A percentile compares a stretch with the other conserved stretches of the same genome.
phyloP scores from a whole-genome alignment of 2,797 vertebrate species.

The Ciconia nigra region DNA sequence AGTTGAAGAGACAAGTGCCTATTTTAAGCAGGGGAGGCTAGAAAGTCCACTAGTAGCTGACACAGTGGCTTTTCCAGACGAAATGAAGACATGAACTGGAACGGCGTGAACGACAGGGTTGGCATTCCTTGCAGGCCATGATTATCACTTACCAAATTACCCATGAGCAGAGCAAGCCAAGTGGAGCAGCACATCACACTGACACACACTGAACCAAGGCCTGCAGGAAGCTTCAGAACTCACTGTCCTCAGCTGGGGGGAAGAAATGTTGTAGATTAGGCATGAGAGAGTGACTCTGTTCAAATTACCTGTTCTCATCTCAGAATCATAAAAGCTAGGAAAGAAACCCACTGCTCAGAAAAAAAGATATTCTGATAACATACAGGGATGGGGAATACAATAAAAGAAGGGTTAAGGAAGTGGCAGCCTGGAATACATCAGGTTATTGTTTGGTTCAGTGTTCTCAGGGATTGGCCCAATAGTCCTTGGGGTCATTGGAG shows the following conservation, averaged over 20 bases:
- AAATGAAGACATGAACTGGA: conserved; percentile 8
- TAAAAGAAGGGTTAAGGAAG: neutral
- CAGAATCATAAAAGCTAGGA: neutral
- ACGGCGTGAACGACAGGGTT: neutral
- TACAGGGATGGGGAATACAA: neutral
- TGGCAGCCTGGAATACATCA: neutral
- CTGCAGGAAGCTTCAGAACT: neutral
- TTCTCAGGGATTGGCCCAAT: neutral
- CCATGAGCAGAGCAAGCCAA: neutral
- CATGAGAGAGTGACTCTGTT: neutral
- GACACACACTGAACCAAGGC: neutral
- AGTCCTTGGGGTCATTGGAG: neutral
- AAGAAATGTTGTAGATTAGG: neutral
- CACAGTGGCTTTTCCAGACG: neutral
- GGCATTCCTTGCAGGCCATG: conserved; percentile 35
- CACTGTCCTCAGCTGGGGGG: neutral
- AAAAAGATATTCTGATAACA: neutral
- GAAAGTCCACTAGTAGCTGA: neutral
- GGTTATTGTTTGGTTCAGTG: neutral
- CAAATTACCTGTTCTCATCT: conserved; percentile 20
- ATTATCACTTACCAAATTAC: conserved; percentile 42
- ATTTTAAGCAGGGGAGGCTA: neutral
- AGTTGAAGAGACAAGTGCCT: neutral
- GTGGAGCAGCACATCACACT: conserved; percentile 21
- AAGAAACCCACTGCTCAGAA: neutral